phyloP scores from a whole-genome alignment of 2,797 vertebrate genomes.

The Pelodytes ibericus region DNA sequence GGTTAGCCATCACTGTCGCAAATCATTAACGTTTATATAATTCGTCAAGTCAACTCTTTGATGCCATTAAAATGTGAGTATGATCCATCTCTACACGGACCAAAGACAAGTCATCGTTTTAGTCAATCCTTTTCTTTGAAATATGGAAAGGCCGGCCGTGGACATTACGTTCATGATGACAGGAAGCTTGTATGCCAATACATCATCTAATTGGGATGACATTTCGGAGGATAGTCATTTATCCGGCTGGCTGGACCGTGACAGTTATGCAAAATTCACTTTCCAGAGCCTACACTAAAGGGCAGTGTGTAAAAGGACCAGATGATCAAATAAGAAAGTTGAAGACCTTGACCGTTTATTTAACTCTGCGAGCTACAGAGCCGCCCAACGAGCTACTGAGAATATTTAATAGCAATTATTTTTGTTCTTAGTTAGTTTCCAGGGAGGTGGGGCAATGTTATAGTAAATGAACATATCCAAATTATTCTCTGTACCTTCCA shows the following conservation, averaged over 20 bases:
- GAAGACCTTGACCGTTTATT: background rate
- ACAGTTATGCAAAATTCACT: background rate
- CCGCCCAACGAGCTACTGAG: too few species aligned
- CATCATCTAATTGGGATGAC: conserved; percentile 8
- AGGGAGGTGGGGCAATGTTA: too few species aligned
- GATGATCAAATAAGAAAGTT: background rate
- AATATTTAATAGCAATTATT: too few species aligned
- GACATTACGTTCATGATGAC: background rate
- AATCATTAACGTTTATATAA: background rate
- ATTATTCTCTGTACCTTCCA: too few species aligned
- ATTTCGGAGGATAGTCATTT: background rate
- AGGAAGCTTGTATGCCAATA: background rate
- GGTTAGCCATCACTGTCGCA: too few species aligned
- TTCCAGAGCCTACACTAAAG: background rate
- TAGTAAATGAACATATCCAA: too few species aligned
- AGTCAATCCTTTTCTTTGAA: background rate
- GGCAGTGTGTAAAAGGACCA: background rate
- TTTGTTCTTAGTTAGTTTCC: too few species aligned
- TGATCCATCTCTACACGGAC: background rate
- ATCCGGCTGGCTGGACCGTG: background rate
- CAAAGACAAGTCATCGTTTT: background rate
- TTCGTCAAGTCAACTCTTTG: background rate
- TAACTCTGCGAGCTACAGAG: background rate
- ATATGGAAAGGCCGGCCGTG: background rate
- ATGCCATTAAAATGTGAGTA: background rate